phyloP scores from a whole-genome alignment of 2,797 vertebrate species.

The Anguilla megastoma region DNA sequence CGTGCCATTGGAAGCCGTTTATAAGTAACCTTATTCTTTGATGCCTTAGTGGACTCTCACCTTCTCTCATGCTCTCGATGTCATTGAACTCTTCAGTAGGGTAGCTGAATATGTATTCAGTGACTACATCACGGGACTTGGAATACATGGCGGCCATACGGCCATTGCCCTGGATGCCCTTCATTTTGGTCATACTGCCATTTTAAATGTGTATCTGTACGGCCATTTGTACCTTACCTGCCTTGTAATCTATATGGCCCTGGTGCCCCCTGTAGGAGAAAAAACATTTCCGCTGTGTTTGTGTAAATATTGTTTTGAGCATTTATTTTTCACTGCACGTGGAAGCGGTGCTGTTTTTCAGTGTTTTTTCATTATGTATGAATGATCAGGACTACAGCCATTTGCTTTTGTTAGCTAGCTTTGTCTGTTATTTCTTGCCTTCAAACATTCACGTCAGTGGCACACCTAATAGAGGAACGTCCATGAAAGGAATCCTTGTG shows the following conservation, averaged over 20 bases:
- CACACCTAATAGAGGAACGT: too few species aligned
- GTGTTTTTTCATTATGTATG: too few species aligned
- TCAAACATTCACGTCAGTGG: too few species aligned
- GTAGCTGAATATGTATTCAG: constrained; percentile 20
- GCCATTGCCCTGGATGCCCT: not conserved
- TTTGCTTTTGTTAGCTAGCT: too few species aligned
- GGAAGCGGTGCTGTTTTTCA: too few species aligned
- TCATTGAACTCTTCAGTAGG: constrained; percentile 47
- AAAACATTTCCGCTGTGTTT: too few species aligned
- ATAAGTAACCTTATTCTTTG: constrained; percentile 35
- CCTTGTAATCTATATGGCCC: not conserved
- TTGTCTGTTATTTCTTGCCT: too few species aligned
- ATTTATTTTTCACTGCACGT: too few species aligned
- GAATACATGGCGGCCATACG: constrained; percentile 25
- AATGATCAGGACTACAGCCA: too few species aligned
- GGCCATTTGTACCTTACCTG: not conserved
- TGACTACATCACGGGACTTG: constrained; percentile 38
- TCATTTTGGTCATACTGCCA: not conserved
- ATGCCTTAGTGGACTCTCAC: constrained; percentile 50
- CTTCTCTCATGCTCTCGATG: constrained; percentile 48
- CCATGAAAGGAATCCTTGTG: too few species aligned
- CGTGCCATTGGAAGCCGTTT: not conserved
- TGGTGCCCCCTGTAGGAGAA: too few species aligned
- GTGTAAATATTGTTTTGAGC: too few species aligned
- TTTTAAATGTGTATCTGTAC: not conserved